These are phyloP conservation scores for Sebastes iracundus DNA, from an alignment of 2,797 vertebrate species.

Conservation along the genomic window DNA sequence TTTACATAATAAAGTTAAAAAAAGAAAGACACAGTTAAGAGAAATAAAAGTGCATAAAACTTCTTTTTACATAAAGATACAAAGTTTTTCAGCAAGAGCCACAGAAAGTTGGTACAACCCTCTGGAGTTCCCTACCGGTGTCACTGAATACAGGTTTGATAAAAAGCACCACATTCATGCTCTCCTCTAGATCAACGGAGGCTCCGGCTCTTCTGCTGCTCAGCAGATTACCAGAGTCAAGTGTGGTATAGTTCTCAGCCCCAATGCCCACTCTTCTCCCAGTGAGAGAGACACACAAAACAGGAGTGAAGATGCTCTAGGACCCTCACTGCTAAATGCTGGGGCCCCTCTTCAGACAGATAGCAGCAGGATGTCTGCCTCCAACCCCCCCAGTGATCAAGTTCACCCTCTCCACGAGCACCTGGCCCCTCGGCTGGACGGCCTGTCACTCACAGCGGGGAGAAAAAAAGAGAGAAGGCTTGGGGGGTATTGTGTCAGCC, in stretches of 20 bases:
- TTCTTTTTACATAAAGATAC: neutral
- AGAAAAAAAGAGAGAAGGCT: neutral
- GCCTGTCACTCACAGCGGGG: conserved; percentile 40
- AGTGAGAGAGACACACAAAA: conserved; percentile 61
- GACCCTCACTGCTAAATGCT: conserved; percentile 60
- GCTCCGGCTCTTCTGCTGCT: conserved; percentile 34
- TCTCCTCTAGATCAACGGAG: conserved; percentile 17
- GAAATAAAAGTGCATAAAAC: neutral
- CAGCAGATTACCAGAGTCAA: conserved; percentile 79
- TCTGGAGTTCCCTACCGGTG: too few species aligned
- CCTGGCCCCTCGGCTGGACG: conserved; percentile 55
- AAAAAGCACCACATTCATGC: neutral
- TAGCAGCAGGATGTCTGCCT: conserved; percentile 55
- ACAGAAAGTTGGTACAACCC: neutral
- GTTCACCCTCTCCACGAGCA: conserved; percentile 65
- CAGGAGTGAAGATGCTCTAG: conserved; percentile 74
- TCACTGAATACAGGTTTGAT: neutral
- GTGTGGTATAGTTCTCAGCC: conserved; percentile 59
- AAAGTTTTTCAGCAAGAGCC: neutral
- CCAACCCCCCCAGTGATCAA: conserved; percentile 49
- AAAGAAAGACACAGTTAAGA: neutral
- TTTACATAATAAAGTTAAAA: neutral
- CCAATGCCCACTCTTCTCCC: conserved; percentile 58
- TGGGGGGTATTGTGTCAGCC: conserved; percentile 1
- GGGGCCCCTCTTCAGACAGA: conserved; percentile 59